Base-by-base conservation (phyloP, 2,113 vertebrate genomes). In the Erpornis zantholeuca region DNA sequence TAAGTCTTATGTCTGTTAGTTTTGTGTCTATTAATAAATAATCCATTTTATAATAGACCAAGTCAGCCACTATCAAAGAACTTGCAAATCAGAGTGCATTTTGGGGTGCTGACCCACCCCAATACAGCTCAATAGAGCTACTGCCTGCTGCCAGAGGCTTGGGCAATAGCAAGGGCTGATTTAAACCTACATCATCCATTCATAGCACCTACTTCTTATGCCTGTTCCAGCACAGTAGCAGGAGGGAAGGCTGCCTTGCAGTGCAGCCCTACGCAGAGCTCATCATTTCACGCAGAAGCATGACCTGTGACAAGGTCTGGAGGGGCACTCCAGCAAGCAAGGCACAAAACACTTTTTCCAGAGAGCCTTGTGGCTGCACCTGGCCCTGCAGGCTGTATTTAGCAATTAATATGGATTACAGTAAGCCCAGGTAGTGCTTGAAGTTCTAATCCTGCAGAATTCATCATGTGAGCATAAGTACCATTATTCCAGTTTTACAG, bases 401-500 rank as follows among this genome's bases (percentile, higher is more conserved):
- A 73, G 65, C 23, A 69, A 53, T 52, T 75, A 52, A 88, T 54
- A 44, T 22, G 33, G 75, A 88, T 78, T 94, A 53, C 83, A 75
- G 68, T 38, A 86, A 91, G 85, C 23, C 56, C 27, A 52, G 31
- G 53, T 42, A 56, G 83, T 65, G 27, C 65, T 15, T 70, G 29
- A 64, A 68, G 78, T 47, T 47, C n/a, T 82, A 75, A 63, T 75
- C 29, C 61, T 49, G 33, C 28, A 82, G 66, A 61, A 88, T 38
- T 57, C 6, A 1, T 54, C 71, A 86, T 49, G 23, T 33, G 52
- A 86, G 36, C 23, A 15, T 82, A 69, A 47, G 15, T 60, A 68
- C 4, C 9, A 21, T 15, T 40, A 47, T 18, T 64, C 3, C 36
- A 81, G 49, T 52, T 81, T 81, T 65, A 78, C 31, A 73, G 69